Evolutionary conservation across 1,140 invertebrate genomes (phyloP).

Genomic region (Drosophila pandora): DNA sequence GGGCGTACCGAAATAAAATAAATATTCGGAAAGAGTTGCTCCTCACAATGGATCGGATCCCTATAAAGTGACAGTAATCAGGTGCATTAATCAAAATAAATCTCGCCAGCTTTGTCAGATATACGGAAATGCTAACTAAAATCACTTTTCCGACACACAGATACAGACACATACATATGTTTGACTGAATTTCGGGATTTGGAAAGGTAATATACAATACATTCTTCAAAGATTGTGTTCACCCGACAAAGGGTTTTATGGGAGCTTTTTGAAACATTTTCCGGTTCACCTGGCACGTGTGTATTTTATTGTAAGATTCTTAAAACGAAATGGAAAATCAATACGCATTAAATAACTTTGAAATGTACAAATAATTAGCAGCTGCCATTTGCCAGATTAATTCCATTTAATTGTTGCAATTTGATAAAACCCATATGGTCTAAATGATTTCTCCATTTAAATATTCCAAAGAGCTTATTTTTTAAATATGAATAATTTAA

Average conservation of each 20-base stretch:
- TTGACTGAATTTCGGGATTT: neutral
- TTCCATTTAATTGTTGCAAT: neutral
- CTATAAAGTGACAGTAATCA: constrained; percentile 74
- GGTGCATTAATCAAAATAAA: constrained; percentile 63
- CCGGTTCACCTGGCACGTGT: too few species aligned
- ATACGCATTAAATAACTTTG: neutral
- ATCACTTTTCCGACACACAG: constrained; percentile 5
- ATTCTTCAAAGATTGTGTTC: neutral
- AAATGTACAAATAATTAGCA: neutral
- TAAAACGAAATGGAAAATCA: constrained; percentile 1
- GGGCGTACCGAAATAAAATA: constrained; percentile 34
- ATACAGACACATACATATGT: constrained; percentile 24
- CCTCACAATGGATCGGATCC: constrained; percentile 48
- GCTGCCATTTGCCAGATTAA: neutral
- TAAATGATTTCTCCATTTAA: neutral
- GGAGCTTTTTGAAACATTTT: neutral
- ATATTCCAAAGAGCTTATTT: neutral
- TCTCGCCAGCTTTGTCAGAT: constrained; percentile 45
- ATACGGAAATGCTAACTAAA: constrained; percentile 13
- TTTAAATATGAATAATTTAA: neutral
- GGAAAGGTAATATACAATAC: neutral
- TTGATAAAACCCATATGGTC: neutral
- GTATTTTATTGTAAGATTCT: neutral
- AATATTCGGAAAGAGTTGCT: constrained; percentile 63
- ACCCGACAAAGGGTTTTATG: too few species aligned